These are phyloP conservation scores for Alviniconcha strummeri DNA, from an alignment of 2,888 invertebrate genomes.

Conservation along the genomic window DNA sequence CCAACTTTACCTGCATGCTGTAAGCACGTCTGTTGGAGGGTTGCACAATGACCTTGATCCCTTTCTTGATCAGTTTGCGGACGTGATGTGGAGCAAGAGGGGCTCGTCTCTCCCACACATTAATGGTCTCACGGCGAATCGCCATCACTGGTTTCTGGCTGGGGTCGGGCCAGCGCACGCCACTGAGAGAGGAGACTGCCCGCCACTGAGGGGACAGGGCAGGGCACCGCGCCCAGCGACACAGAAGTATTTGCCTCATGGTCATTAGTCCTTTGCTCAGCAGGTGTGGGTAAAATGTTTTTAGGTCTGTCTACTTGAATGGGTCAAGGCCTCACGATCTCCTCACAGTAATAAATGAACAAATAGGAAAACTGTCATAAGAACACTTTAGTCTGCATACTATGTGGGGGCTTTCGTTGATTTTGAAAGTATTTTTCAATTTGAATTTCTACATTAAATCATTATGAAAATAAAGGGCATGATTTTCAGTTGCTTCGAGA, in stretches of 20 bases:
- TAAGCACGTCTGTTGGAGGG: constrained; percentile 98
- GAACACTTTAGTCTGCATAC: too few relatives aligned
- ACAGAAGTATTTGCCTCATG: background rate
- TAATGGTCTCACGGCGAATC: constrained; percentile 76
- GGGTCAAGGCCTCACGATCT: too few relatives aligned
- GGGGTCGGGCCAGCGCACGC: constrained; percentile 20
- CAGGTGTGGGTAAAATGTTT: too few relatives aligned
- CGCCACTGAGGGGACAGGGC: background rate
- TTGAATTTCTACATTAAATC: too few relatives aligned
- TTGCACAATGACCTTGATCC: constrained; percentile 94
- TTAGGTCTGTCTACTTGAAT: too few relatives aligned
- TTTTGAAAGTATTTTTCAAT: too few relatives aligned
- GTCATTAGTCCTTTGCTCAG: background rate
- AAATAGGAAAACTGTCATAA: too few relatives aligned
- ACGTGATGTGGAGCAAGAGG: constrained; percentile 95
- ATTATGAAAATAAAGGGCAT: too few relatives aligned
- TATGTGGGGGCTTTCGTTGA: too few relatives aligned
- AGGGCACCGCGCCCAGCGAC: background rate
- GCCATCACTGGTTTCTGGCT: constrained; percentile 50
- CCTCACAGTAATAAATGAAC: too few relatives aligned
- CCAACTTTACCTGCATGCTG: constrained; percentile 87
- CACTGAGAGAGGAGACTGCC: constrained; percentile 6
- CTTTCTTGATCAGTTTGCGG: constrained; percentile 88
- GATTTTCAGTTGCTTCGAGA: too few relatives aligned
- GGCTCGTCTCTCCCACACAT: constrained; percentile 84